Conservation (phyloP, 1,140 invertebrate species). For the Sweltsa coloradensis region DNA sequence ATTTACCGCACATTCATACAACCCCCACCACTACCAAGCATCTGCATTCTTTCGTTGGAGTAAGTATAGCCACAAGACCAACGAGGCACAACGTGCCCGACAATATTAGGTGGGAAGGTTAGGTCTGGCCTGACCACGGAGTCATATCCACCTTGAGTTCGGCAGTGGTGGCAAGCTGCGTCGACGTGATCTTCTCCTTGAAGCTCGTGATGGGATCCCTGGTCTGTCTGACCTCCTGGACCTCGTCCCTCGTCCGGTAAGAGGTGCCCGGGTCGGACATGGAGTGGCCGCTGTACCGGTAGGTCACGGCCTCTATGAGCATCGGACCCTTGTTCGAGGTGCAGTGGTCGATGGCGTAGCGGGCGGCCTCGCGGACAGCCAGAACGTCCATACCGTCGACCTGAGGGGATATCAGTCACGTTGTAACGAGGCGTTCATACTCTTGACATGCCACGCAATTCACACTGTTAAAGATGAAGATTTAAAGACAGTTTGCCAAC, state of each 20-base stretch:
- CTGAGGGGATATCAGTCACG: constrained; percentile 30
- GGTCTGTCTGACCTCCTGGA: constrained; percentile 55
- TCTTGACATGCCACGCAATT: too few species aligned
- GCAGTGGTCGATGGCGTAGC: constrained; percentile 44
- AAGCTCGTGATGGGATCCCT: constrained; percentile 61
- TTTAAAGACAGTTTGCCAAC: too few species aligned
- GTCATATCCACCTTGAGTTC: constrained; percentile 40
- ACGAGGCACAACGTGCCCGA: too few species aligned
- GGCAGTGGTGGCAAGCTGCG: constrained; percentile 39
- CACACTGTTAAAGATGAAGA: too few species aligned
- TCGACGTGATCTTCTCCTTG: constrained; percentile 38
- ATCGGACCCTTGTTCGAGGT: constrained; percentile 53
- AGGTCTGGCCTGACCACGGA: not conserved
- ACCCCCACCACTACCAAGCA: too few species aligned
- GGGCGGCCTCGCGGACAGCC: constrained; percentile 51
- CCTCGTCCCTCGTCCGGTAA: constrained; percentile 50
- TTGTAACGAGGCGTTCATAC: too few species aligned
- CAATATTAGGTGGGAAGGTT: not conserved
- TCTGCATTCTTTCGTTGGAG: too few species aligned
- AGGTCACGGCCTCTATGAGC: constrained; percentile 55
- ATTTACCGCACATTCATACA: too few species aligned
- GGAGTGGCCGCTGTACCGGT: constrained; percentile 44
- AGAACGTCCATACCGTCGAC: constrained; percentile 68
- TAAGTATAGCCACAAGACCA: too few species aligned
- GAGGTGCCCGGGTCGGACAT: constrained; percentile 43